Base-by-base conservation (phyloP, 2,113 vertebrate genomes). In the Naja naja region DNA sequence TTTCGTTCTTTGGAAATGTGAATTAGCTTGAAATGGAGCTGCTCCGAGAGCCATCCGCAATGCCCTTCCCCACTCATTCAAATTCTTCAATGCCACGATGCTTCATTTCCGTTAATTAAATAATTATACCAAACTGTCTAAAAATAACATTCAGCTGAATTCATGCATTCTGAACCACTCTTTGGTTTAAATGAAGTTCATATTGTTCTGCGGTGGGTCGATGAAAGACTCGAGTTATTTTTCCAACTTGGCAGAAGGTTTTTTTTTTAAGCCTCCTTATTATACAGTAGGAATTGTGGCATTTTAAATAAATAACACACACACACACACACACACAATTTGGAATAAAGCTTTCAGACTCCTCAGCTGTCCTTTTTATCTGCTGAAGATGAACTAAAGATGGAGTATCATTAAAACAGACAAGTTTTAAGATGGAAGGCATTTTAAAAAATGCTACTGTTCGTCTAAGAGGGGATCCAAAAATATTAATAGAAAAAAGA, bases 51-150 rank as follows among this genome's bases (percentile, higher is more conserved):
- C 93, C 95, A 97, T 92, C 93, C 96, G 94, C 92, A 93, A 30
- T 91, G 87, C 95, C 96, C 94, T 97, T 97, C 94, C 97, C 94
- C 92, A 94, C 93, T 87, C 94, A 96, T 97, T 96, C 97, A 98
- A 88, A 88, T 45, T n/a, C 92, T 89, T 95, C 93, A 94, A 34
- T 89, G 91, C 47, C 91, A 91, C 87, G 96, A 93, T 96, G 94
- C 94, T 97, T 97, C 91, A 97, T 97, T 97, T 97, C 95, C 95
- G 96, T 97, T 97, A 95, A 96, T 97, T 98, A 97, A 97, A 97
- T 96, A 97, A 97, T 97, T 97, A 96, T 92, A 96, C 90, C 85
- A 94, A 96, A 97, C 93, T 94, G 56, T 94, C 92, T 95, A 93
- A 95, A 95, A 95, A 95, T 94, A 96, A 89, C 89, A 95, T 96